A percentile compares a stretch with the other conserved stretches of the same genome.
Evolutionary conservation across 1,140 invertebrate genomes (phyloP).

Genomic region (Drosophila sp.): DNA sequence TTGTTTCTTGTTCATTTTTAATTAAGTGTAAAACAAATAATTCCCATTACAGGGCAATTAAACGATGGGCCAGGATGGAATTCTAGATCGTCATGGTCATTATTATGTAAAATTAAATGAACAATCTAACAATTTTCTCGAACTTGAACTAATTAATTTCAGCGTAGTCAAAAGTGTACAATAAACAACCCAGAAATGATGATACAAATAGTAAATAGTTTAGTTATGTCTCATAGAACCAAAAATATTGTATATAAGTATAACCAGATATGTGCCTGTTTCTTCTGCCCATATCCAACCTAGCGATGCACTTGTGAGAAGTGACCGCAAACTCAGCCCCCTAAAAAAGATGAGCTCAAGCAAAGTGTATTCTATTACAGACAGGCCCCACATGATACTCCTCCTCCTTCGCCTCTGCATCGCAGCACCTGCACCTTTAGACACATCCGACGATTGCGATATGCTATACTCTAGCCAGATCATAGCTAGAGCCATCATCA

Average conservation of each 20-base stretch:
- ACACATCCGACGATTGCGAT: neutral
- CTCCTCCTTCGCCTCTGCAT: neutral
- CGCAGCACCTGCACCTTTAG: neutral
- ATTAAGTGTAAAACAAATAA: no score
- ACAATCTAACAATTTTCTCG: no score
- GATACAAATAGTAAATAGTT: no score
- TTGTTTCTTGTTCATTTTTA: no score
- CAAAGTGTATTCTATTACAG: constrained; percentile 5
- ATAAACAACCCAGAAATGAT: no score
- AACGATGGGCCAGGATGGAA: no score
- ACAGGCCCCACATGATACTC: neutral
- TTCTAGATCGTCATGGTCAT: no score
- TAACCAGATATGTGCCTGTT: constrained; percentile 30
- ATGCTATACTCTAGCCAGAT: neutral
- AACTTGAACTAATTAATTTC: no score
- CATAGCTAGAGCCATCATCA: neutral
- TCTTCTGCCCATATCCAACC: neutral
- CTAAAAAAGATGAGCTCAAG: neutral
- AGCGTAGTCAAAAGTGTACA: no score
- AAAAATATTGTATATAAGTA: neutral
- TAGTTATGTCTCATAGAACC: no score
- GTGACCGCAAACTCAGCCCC: constrained; percentile 8
- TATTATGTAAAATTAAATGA: no score
- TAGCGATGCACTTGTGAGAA: neutral
- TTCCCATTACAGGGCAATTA: no score